A percentile compares a stretch with the other conserved stretches of the same genome.
Evolutionary conservation across 2,113 vertebrate genomes (phyloP).

Genomic region (Cyphomyrus discorhynchus): DNA sequence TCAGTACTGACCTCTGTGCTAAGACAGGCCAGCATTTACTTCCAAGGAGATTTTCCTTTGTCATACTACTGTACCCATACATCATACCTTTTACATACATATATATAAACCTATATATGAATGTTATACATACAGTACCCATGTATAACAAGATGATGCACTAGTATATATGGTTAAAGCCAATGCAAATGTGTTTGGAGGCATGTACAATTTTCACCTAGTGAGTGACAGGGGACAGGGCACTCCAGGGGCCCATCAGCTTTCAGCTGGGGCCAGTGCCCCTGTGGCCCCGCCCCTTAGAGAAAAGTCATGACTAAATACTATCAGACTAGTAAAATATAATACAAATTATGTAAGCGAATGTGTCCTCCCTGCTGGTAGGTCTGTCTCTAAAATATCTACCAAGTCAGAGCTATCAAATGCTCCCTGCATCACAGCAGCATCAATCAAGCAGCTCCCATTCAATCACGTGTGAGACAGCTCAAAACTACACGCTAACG

Average conservation of each 20-base stretch:
- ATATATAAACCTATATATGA: no score
- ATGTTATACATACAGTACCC: no score
- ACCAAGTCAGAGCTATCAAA: not conserved
- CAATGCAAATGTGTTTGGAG: not conserved
- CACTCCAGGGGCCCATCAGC: no score
- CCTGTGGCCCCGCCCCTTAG: not conserved
- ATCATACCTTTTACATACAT: not conserved
- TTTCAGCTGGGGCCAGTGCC: no score
- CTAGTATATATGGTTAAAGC: not conserved
- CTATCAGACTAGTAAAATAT: not conserved
- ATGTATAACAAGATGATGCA: no score
- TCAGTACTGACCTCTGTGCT: not conserved
- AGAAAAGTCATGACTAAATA: not conserved
- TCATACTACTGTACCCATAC: not conserved
- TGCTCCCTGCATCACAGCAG: not conserved
- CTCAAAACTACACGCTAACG: not conserved
- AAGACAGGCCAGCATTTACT: not conserved
- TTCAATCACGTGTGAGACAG: not conserved
- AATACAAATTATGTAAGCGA: not conserved
- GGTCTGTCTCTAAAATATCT: not conserved
- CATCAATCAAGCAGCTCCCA: not conserved
- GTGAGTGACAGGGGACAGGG: no score
- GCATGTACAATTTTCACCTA: not conserved
- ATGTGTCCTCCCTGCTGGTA: not conserved
- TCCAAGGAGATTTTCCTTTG: not conserved